phyloP scores from a whole-genome alignment of 2,888 invertebrate species.

The Pachliopta kotzebuea region DNA sequence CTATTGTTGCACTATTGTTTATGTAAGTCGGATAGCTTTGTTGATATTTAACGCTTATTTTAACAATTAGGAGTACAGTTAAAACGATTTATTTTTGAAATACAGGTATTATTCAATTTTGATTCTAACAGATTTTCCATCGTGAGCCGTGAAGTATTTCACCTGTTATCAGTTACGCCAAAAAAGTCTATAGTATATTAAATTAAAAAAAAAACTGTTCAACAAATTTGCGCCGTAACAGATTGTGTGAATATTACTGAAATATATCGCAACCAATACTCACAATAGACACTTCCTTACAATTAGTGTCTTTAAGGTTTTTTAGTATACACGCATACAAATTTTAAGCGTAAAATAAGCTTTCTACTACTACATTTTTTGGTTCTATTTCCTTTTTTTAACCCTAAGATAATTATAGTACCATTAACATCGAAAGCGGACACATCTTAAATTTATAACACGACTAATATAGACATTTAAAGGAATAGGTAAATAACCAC shows the following conservation, averaged over 20 bases:
- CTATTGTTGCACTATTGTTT: no score
- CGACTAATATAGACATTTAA: neutral
- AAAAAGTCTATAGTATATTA: no score
- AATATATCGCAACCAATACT: neutral
- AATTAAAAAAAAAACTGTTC: no score
- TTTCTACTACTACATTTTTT: conserved; percentile 2
- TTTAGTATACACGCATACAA: neutral
- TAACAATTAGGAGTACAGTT: no score
- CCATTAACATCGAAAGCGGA: conserved; percentile 2
- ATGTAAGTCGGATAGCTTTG: no score
- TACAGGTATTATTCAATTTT: no score
- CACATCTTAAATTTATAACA: neutral
- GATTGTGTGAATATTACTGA: neutral
- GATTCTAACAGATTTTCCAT: no score
- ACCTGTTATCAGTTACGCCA: no score
- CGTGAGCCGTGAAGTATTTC: no score
- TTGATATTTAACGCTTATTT: no score
- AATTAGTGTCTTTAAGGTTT: neutral
- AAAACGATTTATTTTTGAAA: no score
- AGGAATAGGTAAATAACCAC: neutral
- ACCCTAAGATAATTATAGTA: neutral
- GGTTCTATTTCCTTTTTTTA: neutral
- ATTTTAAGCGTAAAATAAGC: neutral
- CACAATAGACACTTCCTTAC: neutral
- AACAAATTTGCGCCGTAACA: no score